A percentile compares a stretch with the other conserved stretches of the same genome.
Evolutionary conservation across 2,797 vertebrate species (phyloP).

Genomic region (Paramormyrops hopkinsi): DNA sequence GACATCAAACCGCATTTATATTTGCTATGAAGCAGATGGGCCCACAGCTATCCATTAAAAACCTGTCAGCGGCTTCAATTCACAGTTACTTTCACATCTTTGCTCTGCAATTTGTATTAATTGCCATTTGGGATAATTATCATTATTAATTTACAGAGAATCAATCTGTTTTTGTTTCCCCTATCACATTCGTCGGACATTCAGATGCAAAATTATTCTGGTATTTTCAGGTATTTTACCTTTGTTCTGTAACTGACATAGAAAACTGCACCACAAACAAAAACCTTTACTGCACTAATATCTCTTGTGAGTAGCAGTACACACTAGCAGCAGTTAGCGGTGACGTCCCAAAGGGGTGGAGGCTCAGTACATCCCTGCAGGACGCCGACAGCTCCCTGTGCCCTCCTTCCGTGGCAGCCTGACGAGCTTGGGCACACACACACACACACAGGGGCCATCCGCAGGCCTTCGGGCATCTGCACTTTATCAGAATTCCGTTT

Average conservation of each 20-base stretch:
- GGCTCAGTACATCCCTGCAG: not conserved
- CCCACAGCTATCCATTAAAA: slow-evolving; percentile 79
- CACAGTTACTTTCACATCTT: slow-evolving; percentile 70
- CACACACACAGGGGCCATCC: not conserved
- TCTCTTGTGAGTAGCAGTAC: not conserved
- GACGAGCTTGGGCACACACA: not conserved
- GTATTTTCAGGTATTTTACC: slow-evolving; percentile 24
- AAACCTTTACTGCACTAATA: not conserved
- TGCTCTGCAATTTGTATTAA: slow-evolving; percentile 55
- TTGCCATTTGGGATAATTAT: slow-evolving; percentile 56
- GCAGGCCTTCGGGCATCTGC: not conserved
- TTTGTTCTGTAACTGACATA: slow-evolving; percentile 21
- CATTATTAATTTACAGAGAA: slow-evolving; percentile 58
- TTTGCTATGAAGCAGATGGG: slow-evolving; percentile 79
- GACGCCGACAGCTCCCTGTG: not conserved
- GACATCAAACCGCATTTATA: slow-evolving; percentile 72
- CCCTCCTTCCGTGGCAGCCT: not conserved
- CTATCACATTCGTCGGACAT: slow-evolving; percentile 37
- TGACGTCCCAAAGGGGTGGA: not conserved
- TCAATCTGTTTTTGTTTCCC: slow-evolving; percentile 50
- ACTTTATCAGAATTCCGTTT: not conserved
- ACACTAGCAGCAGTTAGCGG: not conserved
- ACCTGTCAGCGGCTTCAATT: slow-evolving; percentile 73
- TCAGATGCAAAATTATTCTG: not conserved
- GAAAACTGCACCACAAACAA: not conserved